phyloP scores from a whole-genome alignment of 1,140 invertebrate genomes.

The Lepidurus arcticus region DNA sequence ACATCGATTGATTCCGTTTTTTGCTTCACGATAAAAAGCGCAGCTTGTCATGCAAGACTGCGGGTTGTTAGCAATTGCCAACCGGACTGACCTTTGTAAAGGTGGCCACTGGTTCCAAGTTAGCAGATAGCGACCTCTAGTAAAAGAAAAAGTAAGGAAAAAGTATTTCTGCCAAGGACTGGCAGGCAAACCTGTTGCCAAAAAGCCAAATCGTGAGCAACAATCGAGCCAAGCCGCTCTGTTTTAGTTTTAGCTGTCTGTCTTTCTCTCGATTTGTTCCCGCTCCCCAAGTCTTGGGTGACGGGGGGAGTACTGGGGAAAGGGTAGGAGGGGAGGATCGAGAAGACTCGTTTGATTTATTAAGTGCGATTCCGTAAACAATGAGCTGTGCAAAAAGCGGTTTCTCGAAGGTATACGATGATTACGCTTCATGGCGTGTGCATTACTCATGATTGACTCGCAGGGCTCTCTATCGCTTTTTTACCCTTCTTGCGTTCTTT shows the following conservation, averaged over 20 bases:
- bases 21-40: too few relatives aligned
- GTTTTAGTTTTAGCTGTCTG: not conserved
- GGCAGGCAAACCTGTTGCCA: not conserved
- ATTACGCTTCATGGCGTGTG: not conserved
- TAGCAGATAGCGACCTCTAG: too few relatives aligned
- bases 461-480: not conserved
- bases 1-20: too few relatives aligned
- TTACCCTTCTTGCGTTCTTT: not conserved
- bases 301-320: not conserved
- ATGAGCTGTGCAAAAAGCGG: not conserved
- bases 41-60: too few relatives aligned
- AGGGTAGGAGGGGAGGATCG: not conserved
- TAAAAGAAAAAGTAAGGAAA: too few relatives aligned
- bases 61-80: too few relatives aligned
- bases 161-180: not conserved
- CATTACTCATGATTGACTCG: constrained; percentile 1
- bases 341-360: not conserved
- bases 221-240: not conserved
- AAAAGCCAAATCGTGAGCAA: not conserved
- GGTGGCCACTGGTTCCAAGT: too few relatives aligned
- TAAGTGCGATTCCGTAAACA: constrained; percentile 1
- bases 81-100: too few relatives aligned
- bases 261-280: not conserved
- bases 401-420: not conserved
- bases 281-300: not conserved